Conservation (phyloP, 2,888 invertebrate species). For the Eupithecia exiguata region DNA sequence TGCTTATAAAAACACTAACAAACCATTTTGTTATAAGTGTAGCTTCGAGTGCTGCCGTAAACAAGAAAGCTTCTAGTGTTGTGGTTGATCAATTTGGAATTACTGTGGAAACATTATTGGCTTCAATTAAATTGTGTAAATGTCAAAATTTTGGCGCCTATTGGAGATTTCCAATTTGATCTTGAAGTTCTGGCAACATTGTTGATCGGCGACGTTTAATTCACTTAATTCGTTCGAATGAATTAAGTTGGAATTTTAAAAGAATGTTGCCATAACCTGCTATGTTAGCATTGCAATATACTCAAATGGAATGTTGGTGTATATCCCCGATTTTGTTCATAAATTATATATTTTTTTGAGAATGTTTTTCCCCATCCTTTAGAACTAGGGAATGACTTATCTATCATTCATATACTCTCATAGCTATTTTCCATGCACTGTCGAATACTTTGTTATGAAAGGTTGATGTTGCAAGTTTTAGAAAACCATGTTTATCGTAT, state of each 20-base stretch:
- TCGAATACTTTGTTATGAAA: slow-evolving; percentile 71
- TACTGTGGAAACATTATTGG: slow-evolving; percentile 74
- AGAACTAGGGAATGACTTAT: slow-evolving; percentile 79
- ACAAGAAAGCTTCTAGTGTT: slow-evolving; percentile 63
- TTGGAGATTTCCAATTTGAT: slow-evolving; percentile 77
- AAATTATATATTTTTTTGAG: slow-evolving; percentile 61
- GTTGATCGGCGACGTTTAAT: slow-evolving; percentile 5
- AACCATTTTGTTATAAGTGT: slow-evolving; percentile 68
- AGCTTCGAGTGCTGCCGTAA: slow-evolving; percentile 77
- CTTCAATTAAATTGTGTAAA: slow-evolving; percentile 58
- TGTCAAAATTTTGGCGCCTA: slow-evolving; percentile 29
- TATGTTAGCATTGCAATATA: slow-evolving; percentile 71
- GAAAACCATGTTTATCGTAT: slow-evolving; percentile 49
- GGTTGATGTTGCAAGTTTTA: slow-evolving; percentile 76
- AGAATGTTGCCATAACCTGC: slow-evolving; percentile 75
- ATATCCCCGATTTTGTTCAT: slow-evolving; percentile 67
- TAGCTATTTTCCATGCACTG: slow-evolving; percentile 76
- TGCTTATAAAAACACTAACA: slow-evolving; percentile 78
- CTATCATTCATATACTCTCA: slow-evolving; percentile 71
- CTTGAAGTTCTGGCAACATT: slow-evolving; percentile 76
- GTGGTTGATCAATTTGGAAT: slow-evolving; percentile 82
- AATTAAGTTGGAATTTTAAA: slow-evolving; percentile 40
- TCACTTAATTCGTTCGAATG: slow-evolving; percentile 28
- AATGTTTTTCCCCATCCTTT: slow-evolving; percentile 84
- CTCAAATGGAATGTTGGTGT: slow-evolving; percentile 89